Percentiles rank a stretch among this genome's conserved stretches.
phyloP scores from a whole-genome alignment of 2,113 vertebrate species.

The Diadophis punctatus region DNA sequence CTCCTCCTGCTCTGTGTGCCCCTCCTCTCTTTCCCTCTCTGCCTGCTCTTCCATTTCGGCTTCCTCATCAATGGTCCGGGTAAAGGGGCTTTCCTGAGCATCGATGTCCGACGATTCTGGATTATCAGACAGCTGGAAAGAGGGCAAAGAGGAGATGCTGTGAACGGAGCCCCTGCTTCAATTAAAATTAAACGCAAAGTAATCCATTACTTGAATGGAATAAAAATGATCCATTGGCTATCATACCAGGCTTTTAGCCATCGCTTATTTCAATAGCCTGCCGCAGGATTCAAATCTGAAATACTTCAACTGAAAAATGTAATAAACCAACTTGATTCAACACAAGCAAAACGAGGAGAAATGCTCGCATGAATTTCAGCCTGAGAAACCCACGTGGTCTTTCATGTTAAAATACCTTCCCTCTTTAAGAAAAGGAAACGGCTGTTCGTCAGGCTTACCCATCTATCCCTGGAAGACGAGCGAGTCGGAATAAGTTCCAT shows the following conservation, averaged over 20 bases:
- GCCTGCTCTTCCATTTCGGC: constrained; percentile 93
- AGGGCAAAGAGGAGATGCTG: neutral
- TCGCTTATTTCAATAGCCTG: neutral
- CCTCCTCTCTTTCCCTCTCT: constrained; percentile 87
- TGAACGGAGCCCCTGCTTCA: no score
- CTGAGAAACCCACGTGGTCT: neutral
- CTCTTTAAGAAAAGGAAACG: neutral
- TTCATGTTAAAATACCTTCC: neutral
- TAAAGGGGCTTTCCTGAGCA: constrained; percentile 90
- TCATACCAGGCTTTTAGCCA: neutral
- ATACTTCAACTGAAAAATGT: neutral
- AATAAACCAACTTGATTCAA: neutral
- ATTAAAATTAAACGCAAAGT: neutral
- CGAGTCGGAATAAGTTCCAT: constrained; percentile 91
- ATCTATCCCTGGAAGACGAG: constrained; percentile 89
- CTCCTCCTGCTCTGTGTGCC: constrained; percentile 88
- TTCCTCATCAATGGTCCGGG: constrained; percentile 95
- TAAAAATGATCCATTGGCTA: no score
- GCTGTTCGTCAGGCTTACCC: constrained; percentile 74
- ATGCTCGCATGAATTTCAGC: neutral
- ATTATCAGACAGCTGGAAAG: constrained; percentile 84
- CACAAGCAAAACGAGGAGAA: neutral
- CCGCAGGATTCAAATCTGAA: neutral
- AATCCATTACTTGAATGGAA: neutral
- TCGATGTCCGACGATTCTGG: constrained; percentile 89